A percentile compares a stretch with the other conserved stretches of the same genome.
Conservation (phyloP, 2,113 vertebrate species). For the Furnarius figulus region DNA sequence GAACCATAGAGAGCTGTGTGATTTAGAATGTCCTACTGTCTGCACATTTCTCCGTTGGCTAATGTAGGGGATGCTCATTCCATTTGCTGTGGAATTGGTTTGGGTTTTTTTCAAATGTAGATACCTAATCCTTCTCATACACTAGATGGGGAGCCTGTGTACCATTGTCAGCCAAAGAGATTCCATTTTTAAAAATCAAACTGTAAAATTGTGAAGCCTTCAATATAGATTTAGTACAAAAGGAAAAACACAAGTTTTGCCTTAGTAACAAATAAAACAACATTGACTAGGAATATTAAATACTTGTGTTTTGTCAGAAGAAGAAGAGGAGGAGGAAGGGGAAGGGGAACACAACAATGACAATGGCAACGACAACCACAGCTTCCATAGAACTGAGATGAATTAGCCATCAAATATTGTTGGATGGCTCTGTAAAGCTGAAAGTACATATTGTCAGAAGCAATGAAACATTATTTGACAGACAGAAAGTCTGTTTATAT, state of each 20-base stretch:
- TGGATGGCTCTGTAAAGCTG: neutral
- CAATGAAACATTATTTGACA: neutral
- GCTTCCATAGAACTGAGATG: neutral
- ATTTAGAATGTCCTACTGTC: neutral
- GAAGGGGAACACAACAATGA: neutral
- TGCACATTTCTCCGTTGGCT: neutral
- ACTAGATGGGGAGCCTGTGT: neutral
- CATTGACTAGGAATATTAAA: neutral
- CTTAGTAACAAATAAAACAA: neutral
- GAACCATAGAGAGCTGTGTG: neutral
- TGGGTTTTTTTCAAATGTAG: neutral
- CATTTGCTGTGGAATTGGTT: neutral
- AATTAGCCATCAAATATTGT: neutral
- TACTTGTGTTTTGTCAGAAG: neutral
- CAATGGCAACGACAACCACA: neutral
- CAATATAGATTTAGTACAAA: neutral
- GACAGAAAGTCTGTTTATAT: neutral
- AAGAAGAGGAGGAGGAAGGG: neutral
- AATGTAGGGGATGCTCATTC: neutral
- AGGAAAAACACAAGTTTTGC: neutral
- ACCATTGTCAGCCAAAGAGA: neutral
- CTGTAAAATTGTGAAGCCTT: neutral
- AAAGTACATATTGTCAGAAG: neutral
- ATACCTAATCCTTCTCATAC: neutral
- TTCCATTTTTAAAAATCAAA: neutral